Conservation (phyloP, 2,113 vertebrate genomes). For the Ctenomys sociabilis region DNA sequence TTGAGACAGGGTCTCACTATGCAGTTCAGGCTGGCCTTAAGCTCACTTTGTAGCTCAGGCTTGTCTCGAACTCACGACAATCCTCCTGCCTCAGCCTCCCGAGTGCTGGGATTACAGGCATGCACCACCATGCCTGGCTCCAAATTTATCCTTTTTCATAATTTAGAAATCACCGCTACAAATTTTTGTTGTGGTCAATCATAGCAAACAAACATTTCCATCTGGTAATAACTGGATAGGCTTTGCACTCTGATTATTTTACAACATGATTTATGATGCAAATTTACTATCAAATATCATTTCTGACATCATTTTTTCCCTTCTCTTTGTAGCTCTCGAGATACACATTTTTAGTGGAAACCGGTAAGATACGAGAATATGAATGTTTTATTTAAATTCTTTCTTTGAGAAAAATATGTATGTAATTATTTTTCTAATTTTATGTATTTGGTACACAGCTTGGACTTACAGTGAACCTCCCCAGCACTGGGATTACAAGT, state of each 20-base stretch:
- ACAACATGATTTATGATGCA: constrained; percentile 39
- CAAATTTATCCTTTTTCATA: neutral
- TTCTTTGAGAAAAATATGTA: constrained; percentile 28
- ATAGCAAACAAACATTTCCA: neutral
- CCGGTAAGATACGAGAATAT: constrained; percentile 33
- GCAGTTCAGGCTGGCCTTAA: too few relatives aligned
- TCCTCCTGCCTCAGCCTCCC: too few relatives aligned
- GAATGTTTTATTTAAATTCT: constrained; percentile 29
- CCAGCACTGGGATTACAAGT: too few relatives aligned
- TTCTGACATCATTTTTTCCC: neutral
- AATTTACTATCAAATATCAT: neutral
- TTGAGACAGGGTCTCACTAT: too few relatives aligned
- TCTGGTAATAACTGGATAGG: neutral
- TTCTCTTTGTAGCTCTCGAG: constrained; percentile 8
- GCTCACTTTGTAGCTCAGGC: too few relatives aligned
- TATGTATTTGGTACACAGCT: too few relatives aligned
- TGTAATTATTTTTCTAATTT: neutral
- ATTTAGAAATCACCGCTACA: constrained; percentile 11
- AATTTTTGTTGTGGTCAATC: neutral
- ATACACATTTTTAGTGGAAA: constrained; percentile 18
- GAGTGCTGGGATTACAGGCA: too few relatives aligned
- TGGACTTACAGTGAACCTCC: too few relatives aligned
- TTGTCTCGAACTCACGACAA: too few relatives aligned
- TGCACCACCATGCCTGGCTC: too few relatives aligned
- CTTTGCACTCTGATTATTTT: constrained; percentile 23